Conservation (phyloP, 2,888 invertebrate species). For the Ectemnius lituratus region DNA sequence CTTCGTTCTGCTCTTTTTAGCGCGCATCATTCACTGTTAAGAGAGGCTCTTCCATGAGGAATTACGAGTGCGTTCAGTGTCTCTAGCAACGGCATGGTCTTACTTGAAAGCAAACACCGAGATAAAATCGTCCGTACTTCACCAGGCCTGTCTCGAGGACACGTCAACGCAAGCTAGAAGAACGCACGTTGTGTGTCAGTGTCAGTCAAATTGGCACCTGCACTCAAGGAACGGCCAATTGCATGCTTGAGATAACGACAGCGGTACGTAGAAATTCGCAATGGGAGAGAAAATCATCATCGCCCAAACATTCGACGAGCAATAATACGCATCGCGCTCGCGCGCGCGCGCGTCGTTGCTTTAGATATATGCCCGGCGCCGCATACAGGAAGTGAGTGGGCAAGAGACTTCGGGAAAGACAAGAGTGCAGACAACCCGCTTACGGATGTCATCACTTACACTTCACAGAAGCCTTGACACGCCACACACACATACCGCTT, state of each 20-base stretch:
- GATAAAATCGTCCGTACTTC: conserved; percentile 64
- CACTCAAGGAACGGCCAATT: conserved; percentile 4
- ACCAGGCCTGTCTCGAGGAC: conserved; percentile 74
- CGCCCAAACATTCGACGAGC: too few species aligned
- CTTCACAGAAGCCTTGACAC: too few species aligned
- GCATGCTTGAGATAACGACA: background rate
- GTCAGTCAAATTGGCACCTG: conserved; percentile 36
- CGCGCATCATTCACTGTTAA: too few species aligned
- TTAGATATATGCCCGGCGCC: too few species aligned
- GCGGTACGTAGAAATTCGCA: background rate
- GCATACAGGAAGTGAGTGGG: too few species aligned
- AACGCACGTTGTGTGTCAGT: conserved; percentile 49
- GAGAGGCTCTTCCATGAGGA: background rate
- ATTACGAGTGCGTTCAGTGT: background rate
- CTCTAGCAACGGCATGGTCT: conserved; percentile 6
- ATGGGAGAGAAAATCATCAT: background rate
- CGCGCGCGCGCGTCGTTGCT: too few species aligned
- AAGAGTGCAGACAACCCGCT: too few species aligned
- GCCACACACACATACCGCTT: too few species aligned
- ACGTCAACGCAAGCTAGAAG: conserved; percentile 75
- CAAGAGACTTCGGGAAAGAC: too few species aligned
- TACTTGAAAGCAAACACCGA: conserved; percentile 54
- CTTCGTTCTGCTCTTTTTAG: too few species aligned
- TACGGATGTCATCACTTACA: too few species aligned
- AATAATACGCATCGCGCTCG: too few species aligned